Conservation (phyloP, 1,140 invertebrate genomes). For the Arctopsyche grandis region DNA sequence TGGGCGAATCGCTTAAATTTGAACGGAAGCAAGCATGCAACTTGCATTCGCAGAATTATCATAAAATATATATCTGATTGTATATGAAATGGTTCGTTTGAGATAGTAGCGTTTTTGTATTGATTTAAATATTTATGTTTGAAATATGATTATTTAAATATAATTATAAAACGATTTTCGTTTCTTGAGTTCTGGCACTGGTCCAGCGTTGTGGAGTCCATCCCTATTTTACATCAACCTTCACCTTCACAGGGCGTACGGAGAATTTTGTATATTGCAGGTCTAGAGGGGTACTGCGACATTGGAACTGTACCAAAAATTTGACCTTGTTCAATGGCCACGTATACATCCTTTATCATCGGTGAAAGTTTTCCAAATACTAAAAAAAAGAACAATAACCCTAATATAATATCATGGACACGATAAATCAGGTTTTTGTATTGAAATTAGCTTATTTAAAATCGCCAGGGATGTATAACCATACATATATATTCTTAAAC, state of each 20-base stretch:
- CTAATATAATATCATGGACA: too few species aligned
- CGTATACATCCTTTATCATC: slow-evolving; percentile 1
- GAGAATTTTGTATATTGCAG: slow-evolving; percentile 18
- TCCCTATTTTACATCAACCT: slow-evolving; percentile 32
- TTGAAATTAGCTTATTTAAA: too few species aligned
- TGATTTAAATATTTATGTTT: not conserved
- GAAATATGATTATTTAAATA: not conserved
- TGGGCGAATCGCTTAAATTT: slow-evolving; percentile 2
- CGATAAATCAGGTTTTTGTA: too few species aligned
- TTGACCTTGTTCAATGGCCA: slow-evolving; percentile 18
- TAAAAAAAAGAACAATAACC: not conserved
- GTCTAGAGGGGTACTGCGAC: slow-evolving; percentile 12
- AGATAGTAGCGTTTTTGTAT: too few species aligned
- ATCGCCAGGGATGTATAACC: too few species aligned
- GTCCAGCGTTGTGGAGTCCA: slow-evolving; percentile 6
- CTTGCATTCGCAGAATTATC: not conserved
- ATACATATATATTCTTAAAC: too few species aligned
- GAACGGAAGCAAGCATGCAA: slow-evolving; percentile 18
- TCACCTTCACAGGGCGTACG: slow-evolving; percentile 34
- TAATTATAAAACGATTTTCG: not conserved
- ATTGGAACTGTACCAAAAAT: slow-evolving; percentile 41
- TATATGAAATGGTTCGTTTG: too few species aligned
- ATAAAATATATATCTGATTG: too few species aligned
- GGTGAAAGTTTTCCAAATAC: not conserved
- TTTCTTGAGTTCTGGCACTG: not conserved